Evolutionary conservation across 2,113 vertebrate species (phyloP).

Genomic region (Maccullochella peelii): DNA sequence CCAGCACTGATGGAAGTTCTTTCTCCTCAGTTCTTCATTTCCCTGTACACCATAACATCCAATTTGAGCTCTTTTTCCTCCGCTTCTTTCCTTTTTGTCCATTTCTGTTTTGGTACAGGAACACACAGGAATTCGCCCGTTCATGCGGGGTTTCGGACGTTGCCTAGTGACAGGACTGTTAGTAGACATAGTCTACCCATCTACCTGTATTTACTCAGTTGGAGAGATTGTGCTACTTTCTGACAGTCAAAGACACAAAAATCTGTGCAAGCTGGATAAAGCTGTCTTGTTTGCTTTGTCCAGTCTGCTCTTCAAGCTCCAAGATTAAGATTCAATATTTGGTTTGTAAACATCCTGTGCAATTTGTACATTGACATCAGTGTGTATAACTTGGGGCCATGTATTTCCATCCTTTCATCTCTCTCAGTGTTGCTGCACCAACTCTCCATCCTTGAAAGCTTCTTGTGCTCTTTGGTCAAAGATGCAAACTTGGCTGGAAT

Average conservation of each 20-base stretch:
- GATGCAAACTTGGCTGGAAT: conserved; percentile 37
- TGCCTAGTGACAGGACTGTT: not conserved
- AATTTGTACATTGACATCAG: not conserved
- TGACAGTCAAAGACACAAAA: not conserved
- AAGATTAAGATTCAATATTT: not conserved
- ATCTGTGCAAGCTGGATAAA: not conserved
- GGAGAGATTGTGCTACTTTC: not conserved
- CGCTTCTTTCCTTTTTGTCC: not conserved
- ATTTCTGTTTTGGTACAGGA: not conserved
- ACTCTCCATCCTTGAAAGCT: conserved; percentile 21
- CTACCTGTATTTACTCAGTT: not conserved
- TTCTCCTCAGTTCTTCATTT: not conserved
- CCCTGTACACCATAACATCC: not conserved
- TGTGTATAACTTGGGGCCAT: not conserved
- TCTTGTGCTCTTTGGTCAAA: conserved; percentile 40
- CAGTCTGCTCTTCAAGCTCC: not conserved
- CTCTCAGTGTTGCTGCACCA: not conserved
- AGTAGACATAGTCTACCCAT: not conserved
- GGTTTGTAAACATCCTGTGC: not conserved
- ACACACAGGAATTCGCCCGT: not conserved
- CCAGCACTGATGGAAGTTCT: conserved; percentile 11
- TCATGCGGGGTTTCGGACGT: not conserved
- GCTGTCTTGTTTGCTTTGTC: not conserved
- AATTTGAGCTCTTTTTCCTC: too few relatives aligned
- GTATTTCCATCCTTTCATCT: not conserved